phyloP scores from a whole-genome alignment of 2,888 invertebrate genomes.

The Zootermopsis nevadensis region DNA sequence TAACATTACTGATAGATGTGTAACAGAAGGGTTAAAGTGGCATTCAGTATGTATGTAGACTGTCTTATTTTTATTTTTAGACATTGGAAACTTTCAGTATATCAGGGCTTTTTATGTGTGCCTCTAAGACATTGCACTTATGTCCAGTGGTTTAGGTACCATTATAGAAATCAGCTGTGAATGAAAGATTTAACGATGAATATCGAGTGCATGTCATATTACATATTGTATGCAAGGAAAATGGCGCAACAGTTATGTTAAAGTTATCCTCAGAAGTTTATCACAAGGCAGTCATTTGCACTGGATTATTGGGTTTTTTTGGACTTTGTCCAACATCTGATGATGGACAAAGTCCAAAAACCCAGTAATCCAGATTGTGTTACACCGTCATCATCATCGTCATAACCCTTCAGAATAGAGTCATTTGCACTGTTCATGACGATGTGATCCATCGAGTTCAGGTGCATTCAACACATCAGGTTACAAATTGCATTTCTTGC shows the following conservation, averaged over 20 bases:
- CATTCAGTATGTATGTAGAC: background rate
- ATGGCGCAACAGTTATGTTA: background rate
- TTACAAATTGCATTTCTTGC: conserved; percentile 49
- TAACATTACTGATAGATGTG: no score
- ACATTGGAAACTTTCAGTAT: background rate
- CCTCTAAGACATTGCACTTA: background rate
- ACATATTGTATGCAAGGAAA: background rate
- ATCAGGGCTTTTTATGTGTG: background rate
- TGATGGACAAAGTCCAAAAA: no score
- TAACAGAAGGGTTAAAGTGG: no score
- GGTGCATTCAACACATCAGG: conserved; percentile 30
- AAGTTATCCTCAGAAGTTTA: background rate
- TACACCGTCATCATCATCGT: no score
- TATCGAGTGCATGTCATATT: background rate
- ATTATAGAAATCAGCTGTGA: background rate
- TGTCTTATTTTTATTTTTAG: background rate
- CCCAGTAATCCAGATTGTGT: no score
- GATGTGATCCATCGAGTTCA: background rate
- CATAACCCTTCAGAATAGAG: no score
- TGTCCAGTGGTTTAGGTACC: background rate
- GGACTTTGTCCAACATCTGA: no score
- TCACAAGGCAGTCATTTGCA: background rate
- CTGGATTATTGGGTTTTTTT: no score
- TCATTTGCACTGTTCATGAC: background rate
- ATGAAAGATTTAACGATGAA: background rate